These are phyloP conservation scores for Eremobia ochroleuca DNA, from an alignment of 2,888 invertebrate genomes.

Conservation along the genomic window DNA sequence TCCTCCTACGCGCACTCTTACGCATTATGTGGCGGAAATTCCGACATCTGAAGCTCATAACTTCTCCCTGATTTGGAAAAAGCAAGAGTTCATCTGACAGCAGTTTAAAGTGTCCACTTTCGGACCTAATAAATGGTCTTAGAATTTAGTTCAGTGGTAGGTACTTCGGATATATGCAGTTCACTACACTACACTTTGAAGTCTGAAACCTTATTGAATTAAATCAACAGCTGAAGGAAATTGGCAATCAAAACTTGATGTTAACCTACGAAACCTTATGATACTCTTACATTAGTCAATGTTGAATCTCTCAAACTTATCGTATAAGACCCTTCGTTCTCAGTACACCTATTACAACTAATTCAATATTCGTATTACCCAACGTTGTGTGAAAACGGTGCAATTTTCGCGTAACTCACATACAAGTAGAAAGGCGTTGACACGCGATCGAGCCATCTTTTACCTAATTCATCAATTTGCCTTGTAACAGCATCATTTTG, in stretches of 20 bases:
- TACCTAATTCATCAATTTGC: conserved; percentile 61
- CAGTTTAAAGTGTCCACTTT: conserved; percentile 18
- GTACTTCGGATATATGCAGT: not conserved
- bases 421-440: conserved; percentile 69
- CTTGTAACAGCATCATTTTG: conserved; percentile 57
- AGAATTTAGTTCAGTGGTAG: conserved; percentile 4
- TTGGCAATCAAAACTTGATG: not conserved
- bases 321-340: not conserved
- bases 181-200: not conserved
- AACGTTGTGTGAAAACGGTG: conserved; percentile 56
- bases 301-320: not conserved
- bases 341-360: conserved; percentile 26
- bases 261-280: not conserved
- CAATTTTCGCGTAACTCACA: conserved; percentile 67
- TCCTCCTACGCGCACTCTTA: conserved; percentile 59
- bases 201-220: not conserved
- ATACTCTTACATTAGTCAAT: not conserved
- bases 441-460: conserved; percentile 73
- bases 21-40: conserved; percentile 32
- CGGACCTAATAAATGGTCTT: not conserved
- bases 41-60: conserved; percentile 36
- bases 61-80: conserved; percentile 42
- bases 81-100: conserved; percentile 20
- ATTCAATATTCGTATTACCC: conserved; percentile 57
- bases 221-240: not conserved